Conservation (phyloP, 1,140 invertebrate genomes). For the Choristoneura fumiferana region DNA sequence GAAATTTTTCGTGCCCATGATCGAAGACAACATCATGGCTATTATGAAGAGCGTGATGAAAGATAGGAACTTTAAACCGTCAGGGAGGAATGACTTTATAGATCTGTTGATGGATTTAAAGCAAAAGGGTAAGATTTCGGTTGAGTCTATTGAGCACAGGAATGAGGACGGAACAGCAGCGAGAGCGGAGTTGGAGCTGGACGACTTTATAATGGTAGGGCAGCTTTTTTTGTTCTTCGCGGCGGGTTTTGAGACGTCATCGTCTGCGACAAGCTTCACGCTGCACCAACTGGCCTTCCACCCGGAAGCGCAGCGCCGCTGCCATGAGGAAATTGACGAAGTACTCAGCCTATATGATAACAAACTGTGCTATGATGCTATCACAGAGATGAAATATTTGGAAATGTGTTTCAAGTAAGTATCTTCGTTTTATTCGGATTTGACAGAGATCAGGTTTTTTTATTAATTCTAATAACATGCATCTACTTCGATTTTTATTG, state of each 20-base stretch:
- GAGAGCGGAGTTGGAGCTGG: slow-evolving; percentile 31
- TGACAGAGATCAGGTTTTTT: no score
- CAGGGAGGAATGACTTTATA: slow-evolving; percentile 73
- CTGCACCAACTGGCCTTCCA: slow-evolving; percentile 74
- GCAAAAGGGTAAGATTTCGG: slow-evolving; percentile 45
- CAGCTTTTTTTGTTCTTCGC: slow-evolving; percentile 77
- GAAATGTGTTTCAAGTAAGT: slow-evolving; percentile 41
- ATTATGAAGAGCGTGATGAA: slow-evolving; percentile 24
- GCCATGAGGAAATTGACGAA: slow-evolving; percentile 76
- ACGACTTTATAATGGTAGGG: slow-evolving; percentile 45
- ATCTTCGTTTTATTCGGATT: neutral
- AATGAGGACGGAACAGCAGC: slow-evolving; percentile 33
- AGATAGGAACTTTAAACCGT: slow-evolving; percentile 26
- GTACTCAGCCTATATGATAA: slow-evolving; percentile 47
- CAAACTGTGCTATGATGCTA: slow-evolving; percentile 50
- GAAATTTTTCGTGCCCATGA: slow-evolving; percentile 21
- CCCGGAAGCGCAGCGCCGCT: slow-evolving; percentile 76
- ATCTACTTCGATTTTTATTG: no score
- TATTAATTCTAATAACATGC: no score
- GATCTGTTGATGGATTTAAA: slow-evolving; percentile 76
- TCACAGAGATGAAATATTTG: slow-evolving; percentile 55
- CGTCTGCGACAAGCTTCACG: slow-evolving; percentile 69
- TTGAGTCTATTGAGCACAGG: slow-evolving; percentile 60
- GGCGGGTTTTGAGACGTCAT: slow-evolving; percentile 74
- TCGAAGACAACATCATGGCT: slow-evolving; percentile 12